These are phyloP conservation scores for Tenualosa ilisha DNA, from an alignment of 2,797 vertebrate genomes.

Conservation along the genomic window DNA sequence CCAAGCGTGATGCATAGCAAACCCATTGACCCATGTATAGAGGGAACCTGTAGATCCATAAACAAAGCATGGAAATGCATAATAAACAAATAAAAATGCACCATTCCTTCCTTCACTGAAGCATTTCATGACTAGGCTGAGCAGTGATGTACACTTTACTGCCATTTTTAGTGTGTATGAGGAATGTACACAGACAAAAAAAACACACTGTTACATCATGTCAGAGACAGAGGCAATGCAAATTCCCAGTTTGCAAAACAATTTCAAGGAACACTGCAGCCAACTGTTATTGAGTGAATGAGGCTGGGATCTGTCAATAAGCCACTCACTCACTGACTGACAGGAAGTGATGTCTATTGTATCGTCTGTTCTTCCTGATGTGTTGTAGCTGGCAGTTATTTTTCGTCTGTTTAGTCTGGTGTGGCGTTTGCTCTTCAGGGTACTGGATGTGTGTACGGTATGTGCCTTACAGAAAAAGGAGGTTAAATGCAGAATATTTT, in stretches of 20 bases:
- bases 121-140: too few species aligned
- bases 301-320: background rate
- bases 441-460: background rate
- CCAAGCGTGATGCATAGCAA: background rate
- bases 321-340: background rate
- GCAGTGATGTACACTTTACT: too few species aligned
- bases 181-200: too few species aligned
- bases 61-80: background rate
- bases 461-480: constrained; percentile 12
- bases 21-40: background rate
- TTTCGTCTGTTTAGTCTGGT: background rate
- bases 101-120: too few species aligned
- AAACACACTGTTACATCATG: background rate
- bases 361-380: background rate
- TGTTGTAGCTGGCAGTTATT: background rate
- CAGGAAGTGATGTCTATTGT: background rate
- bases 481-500: background rate
- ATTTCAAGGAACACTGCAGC: background rate
- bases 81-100: background rate
- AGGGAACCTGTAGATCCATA: background rate
- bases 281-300: background rate
- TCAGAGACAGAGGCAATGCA: too few species aligned
- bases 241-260: background rate
- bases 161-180: too few species aligned
- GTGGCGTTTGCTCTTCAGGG: background rate